Evolutionary conservation across 2,113 vertebrate species (phyloP).

Genomic region (Oxygymnocypris stewartii): DNA sequence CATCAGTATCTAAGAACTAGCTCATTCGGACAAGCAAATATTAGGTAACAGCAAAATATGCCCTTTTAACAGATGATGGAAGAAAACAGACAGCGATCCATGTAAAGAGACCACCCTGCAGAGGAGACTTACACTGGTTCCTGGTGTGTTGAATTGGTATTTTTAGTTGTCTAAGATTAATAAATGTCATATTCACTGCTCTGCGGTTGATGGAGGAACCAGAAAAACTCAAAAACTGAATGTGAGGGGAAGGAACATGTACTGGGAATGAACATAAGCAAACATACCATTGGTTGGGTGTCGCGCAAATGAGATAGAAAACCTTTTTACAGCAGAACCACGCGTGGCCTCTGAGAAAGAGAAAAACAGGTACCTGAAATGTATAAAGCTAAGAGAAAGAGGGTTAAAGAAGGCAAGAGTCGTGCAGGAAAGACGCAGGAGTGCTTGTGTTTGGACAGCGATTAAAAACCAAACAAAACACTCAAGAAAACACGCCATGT

Average conservation of each 20-base stretch:
- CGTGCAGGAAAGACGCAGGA: constrained; percentile 69
- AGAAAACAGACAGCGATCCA: not conserved
- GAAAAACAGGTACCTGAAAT: constrained; percentile 95
- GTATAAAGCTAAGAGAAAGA: constrained; percentile 84
- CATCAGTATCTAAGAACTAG: not conserved
- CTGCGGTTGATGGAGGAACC: constrained; percentile 62
- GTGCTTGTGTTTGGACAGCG: constrained; percentile 38
- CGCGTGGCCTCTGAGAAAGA: constrained; percentile 95
- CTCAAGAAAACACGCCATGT: not conserved
- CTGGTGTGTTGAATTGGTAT: constrained; percentile 44
- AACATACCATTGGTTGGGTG: constrained; percentile 98
- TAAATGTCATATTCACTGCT: constrained; percentile 41
- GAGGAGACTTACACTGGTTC: constrained; percentile 1
- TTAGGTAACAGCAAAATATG: not conserved
- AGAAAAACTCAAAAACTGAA: constrained; percentile 75
- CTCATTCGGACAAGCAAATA: not conserved
- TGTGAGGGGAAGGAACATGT: constrained; percentile 44
- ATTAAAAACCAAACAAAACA: not conserved
- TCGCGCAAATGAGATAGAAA: constrained; percentile 98
- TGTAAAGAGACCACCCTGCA: constrained; percentile 1
- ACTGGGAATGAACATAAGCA: constrained; percentile 86
- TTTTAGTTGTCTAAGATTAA: constrained; percentile 25
- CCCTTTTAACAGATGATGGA: not conserved
- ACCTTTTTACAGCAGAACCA: constrained; percentile 94
- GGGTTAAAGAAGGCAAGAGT: constrained; percentile 64